Evolutionary conservation across 2,113 vertebrate genomes (phyloP).

Genomic region (Mustela nigripes): DNA sequence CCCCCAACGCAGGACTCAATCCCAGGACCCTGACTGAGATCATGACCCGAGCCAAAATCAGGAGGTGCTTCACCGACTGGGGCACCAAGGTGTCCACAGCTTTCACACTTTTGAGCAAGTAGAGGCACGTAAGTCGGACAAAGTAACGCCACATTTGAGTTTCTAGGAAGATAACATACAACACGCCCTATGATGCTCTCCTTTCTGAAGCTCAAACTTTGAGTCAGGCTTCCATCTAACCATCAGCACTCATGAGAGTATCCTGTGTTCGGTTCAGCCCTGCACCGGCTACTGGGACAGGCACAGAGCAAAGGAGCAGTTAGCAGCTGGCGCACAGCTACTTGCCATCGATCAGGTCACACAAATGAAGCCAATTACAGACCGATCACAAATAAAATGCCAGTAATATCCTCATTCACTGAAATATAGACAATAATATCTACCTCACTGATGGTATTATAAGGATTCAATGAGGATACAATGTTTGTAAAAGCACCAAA

Average conservation of each 20-base stretch:
- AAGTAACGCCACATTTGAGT: background rate
- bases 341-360: rapidly evolving
- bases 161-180: background rate
- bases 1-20: background rate
- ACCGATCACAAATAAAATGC: background rate
- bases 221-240: background rate
- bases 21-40: background rate
- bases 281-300: background rate
- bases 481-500: background rate
- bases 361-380: background rate
- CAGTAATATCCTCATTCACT: background rate
- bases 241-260: background rate
- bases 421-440: background rate
- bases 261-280: background rate
- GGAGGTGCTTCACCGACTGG: background rate
- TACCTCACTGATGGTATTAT: background rate
- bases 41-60: background rate
- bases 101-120: background rate
- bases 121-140: background rate
- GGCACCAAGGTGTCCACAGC: background rate
- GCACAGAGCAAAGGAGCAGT: background rate
- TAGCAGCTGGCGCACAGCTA: background rate
- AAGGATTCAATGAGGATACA: background rate
- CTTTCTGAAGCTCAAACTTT: background rate
- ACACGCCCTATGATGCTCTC: background rate